Conservation (phyloP, 2,888 invertebrate genomes). For the Fragum sueziense region DNA sequence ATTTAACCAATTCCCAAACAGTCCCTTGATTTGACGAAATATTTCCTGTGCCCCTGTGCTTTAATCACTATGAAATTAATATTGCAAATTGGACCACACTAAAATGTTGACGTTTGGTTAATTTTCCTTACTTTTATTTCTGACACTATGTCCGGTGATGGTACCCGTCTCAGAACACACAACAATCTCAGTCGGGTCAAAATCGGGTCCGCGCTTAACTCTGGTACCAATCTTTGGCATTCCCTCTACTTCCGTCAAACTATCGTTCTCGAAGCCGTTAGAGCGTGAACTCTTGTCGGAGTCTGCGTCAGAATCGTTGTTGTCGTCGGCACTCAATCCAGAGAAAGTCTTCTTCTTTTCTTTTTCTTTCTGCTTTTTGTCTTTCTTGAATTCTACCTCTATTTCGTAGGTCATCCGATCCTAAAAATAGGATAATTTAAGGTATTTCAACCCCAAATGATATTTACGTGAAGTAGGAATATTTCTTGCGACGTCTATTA, state of each 20-base stretch:
- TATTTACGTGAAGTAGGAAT: too few species aligned
- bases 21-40: too few species aligned
- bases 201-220: conserved; percentile 35
- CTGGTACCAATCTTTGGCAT: conserved; percentile 33
- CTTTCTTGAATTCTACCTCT: not conserved
- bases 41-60: too few species aligned
- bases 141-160: conserved; percentile 27
- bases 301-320: not conserved
- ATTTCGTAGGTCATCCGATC: not conserved
- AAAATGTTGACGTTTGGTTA: not conserved
- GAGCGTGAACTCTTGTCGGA: not conserved
- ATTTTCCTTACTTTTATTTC: not conserved
- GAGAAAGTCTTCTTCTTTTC: conserved; percentile 8
- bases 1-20: too few species aligned
- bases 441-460: too few species aligned
- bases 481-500: too few species aligned
- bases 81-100: not conserved
- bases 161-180: conserved; percentile 22
- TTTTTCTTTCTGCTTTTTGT: not conserved
- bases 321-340: not conserved
- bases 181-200: not conserved
- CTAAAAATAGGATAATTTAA: too few species aligned
- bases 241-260: conserved; percentile 12
- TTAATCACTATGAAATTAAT: too few species aligned
- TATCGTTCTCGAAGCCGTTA: not conserved